These are phyloP conservation scores for Julus scanicus DNA, from an alignment of 2,888 invertebrate genomes.

Conservation along the genomic window DNA sequence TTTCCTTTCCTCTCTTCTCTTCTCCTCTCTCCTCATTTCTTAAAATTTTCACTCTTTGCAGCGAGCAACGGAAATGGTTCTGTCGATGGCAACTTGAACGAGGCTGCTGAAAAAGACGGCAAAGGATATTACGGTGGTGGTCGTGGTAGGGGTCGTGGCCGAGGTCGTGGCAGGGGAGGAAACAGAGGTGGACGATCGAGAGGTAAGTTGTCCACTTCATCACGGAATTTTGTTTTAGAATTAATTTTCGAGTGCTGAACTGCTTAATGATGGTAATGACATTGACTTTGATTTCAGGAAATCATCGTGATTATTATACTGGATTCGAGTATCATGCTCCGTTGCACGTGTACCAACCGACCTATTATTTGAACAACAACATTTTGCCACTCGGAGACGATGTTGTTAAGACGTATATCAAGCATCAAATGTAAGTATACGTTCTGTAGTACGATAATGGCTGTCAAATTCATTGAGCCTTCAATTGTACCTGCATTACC, in stretches of 20 bases:
- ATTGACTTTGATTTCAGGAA: conserved; percentile 54
- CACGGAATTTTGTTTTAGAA: not conserved
- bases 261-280: not conserved
- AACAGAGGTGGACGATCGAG: conserved; percentile 64
- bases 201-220: conserved; percentile 27
- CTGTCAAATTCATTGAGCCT: not conserved
- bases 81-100: not conserved
- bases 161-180: conserved; percentile 63
- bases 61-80: not conserved
- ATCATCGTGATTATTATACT: conserved; percentile 56
- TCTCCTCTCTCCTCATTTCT: too few relatives aligned
- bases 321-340: conserved; percentile 54
- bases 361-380: conserved; percentile 58
- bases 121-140: not conserved
- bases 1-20: too few relatives aligned
- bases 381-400: conserved; percentile 69
- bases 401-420: conserved; percentile 83
- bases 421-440: conserved; percentile 87
- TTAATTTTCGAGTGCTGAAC: not conserved
- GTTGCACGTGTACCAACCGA: conserved; percentile 58
- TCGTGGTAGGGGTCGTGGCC: conserved; percentile 60
- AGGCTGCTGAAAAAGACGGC: conserved; percentile 25
- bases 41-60: too few relatives aligned
- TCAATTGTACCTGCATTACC: not conserved
- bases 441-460: not conserved